Base-by-base conservation (phyloP, 2,888 invertebrate genomes). In the Napeogenes sylphis region DNA sequence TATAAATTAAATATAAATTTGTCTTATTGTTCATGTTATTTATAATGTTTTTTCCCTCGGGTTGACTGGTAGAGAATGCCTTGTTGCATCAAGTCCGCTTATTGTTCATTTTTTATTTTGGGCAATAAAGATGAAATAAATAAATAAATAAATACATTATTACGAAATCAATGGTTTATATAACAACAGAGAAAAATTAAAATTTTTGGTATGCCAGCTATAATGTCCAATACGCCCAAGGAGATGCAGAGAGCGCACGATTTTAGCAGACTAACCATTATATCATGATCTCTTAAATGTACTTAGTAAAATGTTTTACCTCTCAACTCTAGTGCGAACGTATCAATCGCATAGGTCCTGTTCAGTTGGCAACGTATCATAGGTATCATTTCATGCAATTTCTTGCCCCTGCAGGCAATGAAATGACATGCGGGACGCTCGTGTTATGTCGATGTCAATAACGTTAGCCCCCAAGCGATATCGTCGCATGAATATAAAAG, bases 191-290 rank as follows among this genome's bases (percentile, higher is more conserved):
- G 80, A 75, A 77, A 87, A 87, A 88, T 88, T 83, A 86, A 87
- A 88, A 87, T 86, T 83, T 77, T 78, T 75, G 79, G 78, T 77
- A 82, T 79, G 82, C 81, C 83, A 88, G 85, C 83, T 87, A 87
- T 82, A 82, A 85, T 84, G 79, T 85, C 80, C 85, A 83, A 86
- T 86, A 85, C 81, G 79, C 82, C 85, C 84, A 79, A 77, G 73
- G 85, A 82, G 81, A 75, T 79, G 78, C 80, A 80, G 73, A 75
- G 71, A 77, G 76, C 79, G 77, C 75, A 79, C 71, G 72, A 73
- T 77, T 75, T 70, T 58, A 65, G 47, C 56, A 60, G 68, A 73
- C 68, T 55, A 68, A 73, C 87, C 82, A 83, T 38, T 63, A 14
- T 70, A 62, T n/a, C 56, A 60, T 73, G 84, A 78, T 68, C 79